Base-by-base conservation (phyloP, 2,113 vertebrate species). In the Aviceda subcristata region DNA sequence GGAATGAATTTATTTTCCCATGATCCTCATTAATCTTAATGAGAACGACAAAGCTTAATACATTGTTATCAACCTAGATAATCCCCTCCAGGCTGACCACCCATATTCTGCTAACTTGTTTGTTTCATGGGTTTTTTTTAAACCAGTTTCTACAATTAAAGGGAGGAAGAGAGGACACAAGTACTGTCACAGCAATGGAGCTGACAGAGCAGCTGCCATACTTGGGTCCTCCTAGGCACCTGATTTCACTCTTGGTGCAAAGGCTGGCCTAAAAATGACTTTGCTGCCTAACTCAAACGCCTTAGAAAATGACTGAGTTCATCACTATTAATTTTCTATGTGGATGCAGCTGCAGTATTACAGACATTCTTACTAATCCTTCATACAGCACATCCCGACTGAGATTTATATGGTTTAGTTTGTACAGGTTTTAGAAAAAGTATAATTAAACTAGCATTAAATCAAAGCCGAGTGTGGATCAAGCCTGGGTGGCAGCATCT, bases 401-500 rank as follows among this genome's bases (percentile, higher is more conserved):
- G 68, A 62, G 20, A 39, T 26, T 29, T 32, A 29, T 2, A 32
- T 1, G 11, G 22, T 69, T 89, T 60, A 23, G 7, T 64, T 27
- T 41, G 11, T 34, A 45, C 23, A 36, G 18, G 8, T 71, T 80
- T 67, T 43, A 73, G 64, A 39, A 84, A 45, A 71, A 50, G 10
- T 11, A 14, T 0, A 9, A 30, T 62, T 86, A 34, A 69, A 41
- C 6, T 14, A 19, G 26, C 36, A 72, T 21, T 32, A 43, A 72
- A 67, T 36, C 27, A 68, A 56, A 82, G 74, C 66, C 64, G 29
- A 29, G 43, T 38, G 24, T 48, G 55, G 32, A 66, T 48, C 62
- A 67, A 29, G 67, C 95, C 94, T 88, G 71, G 96, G 90, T 94
- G 93, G 92, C 95, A 97, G 92, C 85, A 97, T 66, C 74, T 46